A percentile compares a stretch with the other conserved stretches of the same genome.
These are phyloP conservation scores for Pardosa pseudoannulata DNA, from an alignment of 2,888 invertebrate genomes.

Conservation along the genomic window DNA sequence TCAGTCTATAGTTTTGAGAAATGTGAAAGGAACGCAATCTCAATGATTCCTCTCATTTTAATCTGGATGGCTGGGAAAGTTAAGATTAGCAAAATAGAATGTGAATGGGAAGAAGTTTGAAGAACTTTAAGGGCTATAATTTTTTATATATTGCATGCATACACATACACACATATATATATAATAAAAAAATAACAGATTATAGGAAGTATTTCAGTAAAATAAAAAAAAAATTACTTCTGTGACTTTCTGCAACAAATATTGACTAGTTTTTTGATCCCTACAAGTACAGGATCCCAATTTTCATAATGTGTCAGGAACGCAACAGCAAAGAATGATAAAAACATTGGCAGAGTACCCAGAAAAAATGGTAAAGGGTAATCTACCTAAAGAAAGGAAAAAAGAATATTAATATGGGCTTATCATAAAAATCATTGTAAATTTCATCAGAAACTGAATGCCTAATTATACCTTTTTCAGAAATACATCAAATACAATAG, in stretches of 20 bases:
- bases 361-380: slow-evolving; percentile 84
- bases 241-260: slow-evolving; percentile 69
- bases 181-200: no score
- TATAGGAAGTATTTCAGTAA: no score
- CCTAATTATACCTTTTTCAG: slow-evolving; percentile 82
- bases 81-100: no score
- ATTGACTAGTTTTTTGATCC: slow-evolving; percentile 80
- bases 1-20: no score
- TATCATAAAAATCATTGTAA: neutral
- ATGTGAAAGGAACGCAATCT: no score
- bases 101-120: no score
- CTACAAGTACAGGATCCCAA: slow-evolving; percentile 86
- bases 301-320: slow-evolving; percentile 87
- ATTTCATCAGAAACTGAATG: neutral
- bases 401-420: neutral
- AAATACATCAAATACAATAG: slow-evolving; percentile 89
- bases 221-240: slow-evolving; percentile 52
- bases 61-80: no score
- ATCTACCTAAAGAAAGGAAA: slow-evolving; percentile 76
- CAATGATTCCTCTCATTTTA: no score
- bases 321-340: slow-evolving; percentile 85
- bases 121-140: no score
- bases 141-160: no score
- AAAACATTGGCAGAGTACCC: slow-evolving; percentile 86
- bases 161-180: no score